Evolutionary conservation across 2,113 vertebrate genomes (phyloP), one percentile per base, ranked within the genome.

Genomic region (Pedetes capensis): DNA sequence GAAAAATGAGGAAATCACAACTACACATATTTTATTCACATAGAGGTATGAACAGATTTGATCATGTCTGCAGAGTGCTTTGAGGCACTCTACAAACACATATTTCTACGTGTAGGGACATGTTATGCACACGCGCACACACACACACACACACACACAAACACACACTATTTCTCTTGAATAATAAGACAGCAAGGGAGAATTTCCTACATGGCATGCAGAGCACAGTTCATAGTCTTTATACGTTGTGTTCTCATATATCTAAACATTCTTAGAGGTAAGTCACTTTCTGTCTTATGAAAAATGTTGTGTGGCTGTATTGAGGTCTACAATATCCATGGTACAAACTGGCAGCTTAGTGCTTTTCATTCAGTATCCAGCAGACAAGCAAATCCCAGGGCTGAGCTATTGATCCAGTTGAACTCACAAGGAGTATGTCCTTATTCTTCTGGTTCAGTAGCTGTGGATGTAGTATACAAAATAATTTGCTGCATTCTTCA

Each of bases 341-440:
- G 13, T 88, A 84, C 89, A 96, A 97, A 95, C 87, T 0, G 11
- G 37, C 18, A 95, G 32, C n/a, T 37, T 81, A 95, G 79, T 90
- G 80, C 51, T 59, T 47, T 89, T 42, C 94, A 93, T 95, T 97
- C 72, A 34, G 6, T 91, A 95, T 87, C 84, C 93, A 97, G 9
- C 17, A 79, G 42, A 71, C 8, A 55, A 96, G 81, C 25, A 94
- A 96, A 96, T 87, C 34, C 29, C 91, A 79, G 87, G 37, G 29
- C 47, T 93, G 93, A 96, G 92, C 94, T 97, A 97, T 96, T 96
- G 97, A 97, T 96, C 92, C 90, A 23, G 88, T 81, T 95, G 79
- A 96, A 94, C 61, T 20, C 89, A 44, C 82, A 91, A 32, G 49
- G 92, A 57, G 84, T 86, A 68, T 37, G 4, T 95, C 95, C 95